Evolutionary conservation across 2,113 vertebrate species (phyloP), one percentile per base, ranked within the genome.

Genomic region (Jacana jacana): DNA sequence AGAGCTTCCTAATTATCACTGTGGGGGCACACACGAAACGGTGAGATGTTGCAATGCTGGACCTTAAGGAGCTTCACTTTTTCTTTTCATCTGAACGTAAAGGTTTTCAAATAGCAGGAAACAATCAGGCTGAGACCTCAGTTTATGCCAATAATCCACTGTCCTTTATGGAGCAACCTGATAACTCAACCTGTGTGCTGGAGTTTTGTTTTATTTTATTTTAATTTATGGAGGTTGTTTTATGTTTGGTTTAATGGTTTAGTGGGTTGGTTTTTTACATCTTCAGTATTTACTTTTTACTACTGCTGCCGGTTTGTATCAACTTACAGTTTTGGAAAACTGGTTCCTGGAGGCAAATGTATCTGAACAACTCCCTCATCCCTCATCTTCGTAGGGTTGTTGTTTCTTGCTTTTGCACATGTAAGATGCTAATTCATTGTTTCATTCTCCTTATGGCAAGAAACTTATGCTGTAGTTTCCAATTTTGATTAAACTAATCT

Each of bases 261-360:
- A 11, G 10, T 35, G 25, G 12, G 24, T 5, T 5, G 52, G 6
- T 10, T 20, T 13, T 39, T 6, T 22, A 46, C 79, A 25, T 48
- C 27, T 58, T 57, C 11, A 51, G 7, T 71, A 64, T 66, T 75
- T 68, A 13, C 30, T 39, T 86, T 48, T 77, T 40, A 14, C 28
- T 73, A 15, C 24, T 58, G 13, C 35, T 68, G 33, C 22, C 3
- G 2, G 52, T 31, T 77, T 77, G 68, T 52, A 78, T 76, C 27
- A 37, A 54, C 10, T 40, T 44, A 25, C 0, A 1, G 16, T 9
- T 95, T 91, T 85, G 37, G 31, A 82, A 79, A 64, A 49, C 3
- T 4, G 17, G 0, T 84, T 88, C 8, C 44, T 2, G 0, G 46
- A 88, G 20, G 7, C 0, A 2, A 66, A 48, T 11, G 7, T 23